Conservation (phyloP, 2,113 vertebrate genomes). For the Cyanistes caeruleus region DNA sequence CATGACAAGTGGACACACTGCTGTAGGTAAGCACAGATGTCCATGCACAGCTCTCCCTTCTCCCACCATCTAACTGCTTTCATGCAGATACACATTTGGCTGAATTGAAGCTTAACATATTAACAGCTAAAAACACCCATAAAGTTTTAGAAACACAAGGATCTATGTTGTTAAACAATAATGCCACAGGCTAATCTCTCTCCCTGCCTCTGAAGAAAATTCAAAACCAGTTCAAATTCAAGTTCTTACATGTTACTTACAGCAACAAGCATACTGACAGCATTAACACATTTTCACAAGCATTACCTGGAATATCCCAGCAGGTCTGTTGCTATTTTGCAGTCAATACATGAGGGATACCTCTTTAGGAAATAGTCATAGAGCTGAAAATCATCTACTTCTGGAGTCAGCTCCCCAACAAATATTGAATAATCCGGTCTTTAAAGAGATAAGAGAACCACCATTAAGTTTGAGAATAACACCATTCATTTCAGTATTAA, state of each 20-base stretch:
- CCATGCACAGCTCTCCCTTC: background rate
- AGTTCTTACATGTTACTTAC: background rate
- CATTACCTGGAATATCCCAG: conserved; percentile 88
- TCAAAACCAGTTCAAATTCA: background rate
- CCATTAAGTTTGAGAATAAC: background rate
- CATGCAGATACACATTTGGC: background rate
- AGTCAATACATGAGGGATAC: conserved; percentile 88
- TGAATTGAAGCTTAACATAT: background rate
- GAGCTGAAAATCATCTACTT: conserved; percentile 90
- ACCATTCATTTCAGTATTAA: background rate
- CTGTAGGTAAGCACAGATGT: background rate
- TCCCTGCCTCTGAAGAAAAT: background rate
- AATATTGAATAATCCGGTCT: conserved; percentile 90
- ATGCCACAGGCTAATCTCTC: background rate
- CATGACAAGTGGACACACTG: background rate
- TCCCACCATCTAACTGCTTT: background rate
- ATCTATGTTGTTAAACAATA: background rate
- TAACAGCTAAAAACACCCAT: background rate
- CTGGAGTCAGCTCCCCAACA: conserved; percentile 89
- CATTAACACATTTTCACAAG: background rate
- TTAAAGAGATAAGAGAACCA: background rate
- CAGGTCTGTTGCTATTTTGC: conserved; percentile 90
- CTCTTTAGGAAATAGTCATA: conserved; percentile 90
- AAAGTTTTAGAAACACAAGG: background rate
- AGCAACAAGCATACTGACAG: background rate